Conservation (phyloP, 64 coral and sea anemone species). For the Platygyra sinensis region DNA sequence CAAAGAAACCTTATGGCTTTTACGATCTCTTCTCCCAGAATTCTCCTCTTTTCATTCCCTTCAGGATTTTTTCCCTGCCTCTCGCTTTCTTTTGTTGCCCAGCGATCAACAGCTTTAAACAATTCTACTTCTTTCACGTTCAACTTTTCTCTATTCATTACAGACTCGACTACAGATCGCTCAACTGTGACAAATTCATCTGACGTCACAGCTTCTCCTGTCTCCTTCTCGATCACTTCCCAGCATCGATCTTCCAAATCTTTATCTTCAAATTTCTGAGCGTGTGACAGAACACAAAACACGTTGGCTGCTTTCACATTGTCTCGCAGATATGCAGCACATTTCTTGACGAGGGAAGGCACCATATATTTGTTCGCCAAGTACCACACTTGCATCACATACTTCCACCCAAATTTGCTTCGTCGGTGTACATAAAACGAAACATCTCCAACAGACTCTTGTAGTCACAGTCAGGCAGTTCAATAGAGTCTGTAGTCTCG, state of each 20-base stretch:
- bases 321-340: neutral
- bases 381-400: constrained; percentile 14
- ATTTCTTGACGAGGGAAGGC: neutral
- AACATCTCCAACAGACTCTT: no score
- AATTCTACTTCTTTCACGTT: no score
- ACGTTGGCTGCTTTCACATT: neutral
- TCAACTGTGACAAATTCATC: no score
- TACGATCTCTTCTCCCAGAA: neutral
- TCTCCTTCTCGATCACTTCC: neutral
- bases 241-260: neutral
- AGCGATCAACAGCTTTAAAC: no score
- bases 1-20: neutral
- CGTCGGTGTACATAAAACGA: no score
- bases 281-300: neutral
- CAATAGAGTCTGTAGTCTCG: no score
- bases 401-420: no score
- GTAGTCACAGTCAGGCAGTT: no score
- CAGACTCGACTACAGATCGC: no score
- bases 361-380: constrained; percentile 15
- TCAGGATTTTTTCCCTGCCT: neutral
- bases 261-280: constrained; percentile 19
- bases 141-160: no score
- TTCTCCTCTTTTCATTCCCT: neutral
- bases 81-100: neutral
- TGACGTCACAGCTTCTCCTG: neutral